Evolutionary conservation across 1,140 invertebrate genomes (phyloP).

Genomic region (Tachypleus tridentatus): DNA sequence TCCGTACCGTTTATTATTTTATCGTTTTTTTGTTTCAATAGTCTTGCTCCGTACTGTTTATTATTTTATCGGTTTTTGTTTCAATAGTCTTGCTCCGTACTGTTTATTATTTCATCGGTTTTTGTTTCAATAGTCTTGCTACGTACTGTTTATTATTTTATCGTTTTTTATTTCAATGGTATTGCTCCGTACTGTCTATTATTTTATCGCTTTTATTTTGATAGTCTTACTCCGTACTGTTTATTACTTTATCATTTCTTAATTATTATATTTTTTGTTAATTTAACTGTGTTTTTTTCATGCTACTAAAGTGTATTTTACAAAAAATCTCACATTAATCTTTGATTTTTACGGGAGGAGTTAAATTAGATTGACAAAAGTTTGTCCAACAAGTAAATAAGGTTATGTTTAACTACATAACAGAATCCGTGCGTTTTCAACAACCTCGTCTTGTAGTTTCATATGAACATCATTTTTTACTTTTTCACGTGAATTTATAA

Average conservation of each 20-base stretch:
- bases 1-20: not conserved
- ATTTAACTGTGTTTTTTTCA: too few relatives aligned
- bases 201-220: not conserved
- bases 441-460: too few relatives aligned
- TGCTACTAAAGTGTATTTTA: too few relatives aligned
- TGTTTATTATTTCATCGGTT: constrained; percentile 4
- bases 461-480: not conserved
- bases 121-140: too few relatives aligned
- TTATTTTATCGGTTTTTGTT: not conserved
- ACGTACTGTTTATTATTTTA: not conserved
- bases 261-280: too few relatives aligned
- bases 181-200: not conserved
- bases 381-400: too few relatives aligned
- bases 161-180: not conserved
- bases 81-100: not conserved
- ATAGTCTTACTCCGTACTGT: not conserved
- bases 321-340: too few relatives aligned
- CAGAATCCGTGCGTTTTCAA: too few relatives aligned
- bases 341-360: too few relatives aligned
- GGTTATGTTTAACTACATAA: too few relatives aligned
- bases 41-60: not conserved
- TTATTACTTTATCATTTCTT: not conserved
- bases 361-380: too few relatives aligned
- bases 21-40: not conserved
- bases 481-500: not conserved